Evolutionary conservation across 2,797 vertebrate species (phyloP).

Genomic region (Myotis vivesi): DNA sequence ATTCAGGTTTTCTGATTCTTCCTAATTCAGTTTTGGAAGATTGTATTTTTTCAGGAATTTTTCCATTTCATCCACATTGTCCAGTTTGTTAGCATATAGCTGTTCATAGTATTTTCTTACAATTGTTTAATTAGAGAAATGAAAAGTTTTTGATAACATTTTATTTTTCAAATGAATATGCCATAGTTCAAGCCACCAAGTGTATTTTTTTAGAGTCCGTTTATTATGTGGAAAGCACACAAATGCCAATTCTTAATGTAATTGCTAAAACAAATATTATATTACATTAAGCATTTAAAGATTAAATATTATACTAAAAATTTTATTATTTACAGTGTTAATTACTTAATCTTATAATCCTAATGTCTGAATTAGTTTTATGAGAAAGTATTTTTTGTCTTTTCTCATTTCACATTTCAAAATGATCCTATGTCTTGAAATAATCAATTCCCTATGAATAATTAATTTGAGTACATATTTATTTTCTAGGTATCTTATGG

Average conservation of each 20-base stretch:
- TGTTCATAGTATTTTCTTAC: no score
- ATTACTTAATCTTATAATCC: conserved; percentile 41
- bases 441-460: not conserved
- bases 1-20: no score
- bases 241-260: conserved; percentile 44
- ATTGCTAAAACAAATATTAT: conserved; percentile 52
- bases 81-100: no score
- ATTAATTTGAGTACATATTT: conserved; percentile 1
- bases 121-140: not conserved
- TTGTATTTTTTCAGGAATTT: no score
- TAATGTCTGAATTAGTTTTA: conserved; percentile 30
- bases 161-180: conserved; percentile 61
- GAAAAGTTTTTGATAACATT: conserved; percentile 28
- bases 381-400: not conserved
- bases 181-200: not conserved
- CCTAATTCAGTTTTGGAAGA: no score
- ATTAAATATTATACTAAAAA: conserved; percentile 41
- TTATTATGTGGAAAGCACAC: conserved; percentile 40
- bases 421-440: not conserved
- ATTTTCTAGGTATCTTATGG: not conserved
- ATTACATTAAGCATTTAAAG: conserved; percentile 55
- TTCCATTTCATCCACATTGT: no score
- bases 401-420: conserved; percentile 50
- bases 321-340: conserved; percentile 35
- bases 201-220: not conserved